These are phyloP conservation scores for Podarcis cretensis DNA, from an alignment of 2,113 vertebrate species.

Conservation along the genomic window DNA sequence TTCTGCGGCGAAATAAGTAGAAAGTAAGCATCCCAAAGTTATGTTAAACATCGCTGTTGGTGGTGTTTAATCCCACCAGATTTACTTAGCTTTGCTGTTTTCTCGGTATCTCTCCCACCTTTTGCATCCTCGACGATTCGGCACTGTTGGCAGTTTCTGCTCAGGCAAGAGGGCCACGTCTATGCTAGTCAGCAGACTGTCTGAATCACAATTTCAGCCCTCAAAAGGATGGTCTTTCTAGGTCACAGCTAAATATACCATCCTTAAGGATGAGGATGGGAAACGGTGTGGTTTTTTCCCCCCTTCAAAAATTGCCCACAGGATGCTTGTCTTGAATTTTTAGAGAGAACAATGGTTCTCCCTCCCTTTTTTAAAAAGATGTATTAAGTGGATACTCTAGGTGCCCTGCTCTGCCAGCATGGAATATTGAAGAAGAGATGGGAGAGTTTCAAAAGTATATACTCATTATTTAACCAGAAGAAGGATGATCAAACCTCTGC, in stretches of 20 bases:
- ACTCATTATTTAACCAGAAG: not conserved
- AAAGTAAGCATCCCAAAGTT: slow-evolving; percentile 46
- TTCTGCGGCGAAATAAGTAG: not conserved
- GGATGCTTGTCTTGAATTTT: slow-evolving; percentile 20
- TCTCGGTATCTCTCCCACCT: slow-evolving; percentile 62
- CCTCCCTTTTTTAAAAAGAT: not conserved
- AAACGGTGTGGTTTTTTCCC: slow-evolving; percentile 51
- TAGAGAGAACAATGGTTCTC: slow-evolving; percentile 19
- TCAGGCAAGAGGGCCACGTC: slow-evolving; percentile 17
- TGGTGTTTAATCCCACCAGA: slow-evolving; percentile 39
- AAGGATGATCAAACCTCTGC: not conserved
- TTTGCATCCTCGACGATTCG: slow-evolving; percentile 59
- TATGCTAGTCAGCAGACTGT: slow-evolving; percentile 60
- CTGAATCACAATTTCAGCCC: slow-evolving; percentile 70
- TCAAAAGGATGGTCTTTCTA: slow-evolving; percentile 69
- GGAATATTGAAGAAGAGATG: not conserved
- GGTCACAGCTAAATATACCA: slow-evolving; percentile 66
- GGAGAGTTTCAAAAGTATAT: not conserved
- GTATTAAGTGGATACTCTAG: not conserved
- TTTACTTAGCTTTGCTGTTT: slow-evolving; percentile 64
- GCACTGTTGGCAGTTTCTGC: slow-evolving; percentile 62
- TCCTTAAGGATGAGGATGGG: slow-evolving; percentile 58
- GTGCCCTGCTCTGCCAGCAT: not conserved
- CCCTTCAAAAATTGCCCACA: slow-evolving; percentile 39
- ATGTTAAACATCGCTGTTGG: slow-evolving; percentile 55